Evolutionary conservation across 2,113 vertebrate genomes (phyloP).

Genomic region (Neomonachus schauinslandi): DNA sequence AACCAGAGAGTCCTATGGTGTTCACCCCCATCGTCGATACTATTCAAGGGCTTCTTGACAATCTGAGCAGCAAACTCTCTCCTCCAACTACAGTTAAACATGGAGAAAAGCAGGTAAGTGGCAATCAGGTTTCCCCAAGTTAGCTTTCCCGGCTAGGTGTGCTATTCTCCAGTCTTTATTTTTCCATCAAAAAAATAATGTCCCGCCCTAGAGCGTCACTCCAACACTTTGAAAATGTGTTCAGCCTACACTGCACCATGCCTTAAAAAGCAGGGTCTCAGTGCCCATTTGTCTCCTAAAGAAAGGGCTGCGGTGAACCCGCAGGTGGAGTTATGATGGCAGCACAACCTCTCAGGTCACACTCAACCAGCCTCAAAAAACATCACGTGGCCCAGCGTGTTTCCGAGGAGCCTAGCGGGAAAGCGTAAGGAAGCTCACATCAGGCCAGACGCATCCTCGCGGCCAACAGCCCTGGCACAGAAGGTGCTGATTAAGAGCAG

Average conservation of each 20-base stretch:
- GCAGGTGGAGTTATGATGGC: fast-evolving
- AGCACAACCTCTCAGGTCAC: neutral
- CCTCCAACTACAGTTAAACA: neutral
- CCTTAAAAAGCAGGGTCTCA: neutral
- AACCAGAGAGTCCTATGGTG: fast-evolving
- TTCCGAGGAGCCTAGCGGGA: neutral
- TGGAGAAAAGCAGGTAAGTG: fast-evolving
- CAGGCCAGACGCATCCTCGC: fast-evolving
- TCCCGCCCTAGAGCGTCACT: neutral
- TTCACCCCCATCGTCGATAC: fast-evolving
- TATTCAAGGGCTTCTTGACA: fast-evolving
- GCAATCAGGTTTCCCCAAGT: fast-evolving
- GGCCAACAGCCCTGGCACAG: neutral
- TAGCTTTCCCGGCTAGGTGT: neutral
- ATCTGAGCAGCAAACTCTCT: neutral
- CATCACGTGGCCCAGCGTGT: neutral
- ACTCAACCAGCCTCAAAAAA: neutral
- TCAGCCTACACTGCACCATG: fast-evolving
- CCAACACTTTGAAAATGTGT: too few relatives aligned
- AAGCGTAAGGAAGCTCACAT: neutral
- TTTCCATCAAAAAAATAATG: neutral
- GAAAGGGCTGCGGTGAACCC: neutral
- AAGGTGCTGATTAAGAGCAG: neutral
- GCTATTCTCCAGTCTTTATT: neutral
- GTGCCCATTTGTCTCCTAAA: neutral